Percentiles rank a stretch among this genome's conserved stretches.
phyloP scores from a whole-genome alignment of 2,113 vertebrate species.

The Rissa tridactyla region DNA sequence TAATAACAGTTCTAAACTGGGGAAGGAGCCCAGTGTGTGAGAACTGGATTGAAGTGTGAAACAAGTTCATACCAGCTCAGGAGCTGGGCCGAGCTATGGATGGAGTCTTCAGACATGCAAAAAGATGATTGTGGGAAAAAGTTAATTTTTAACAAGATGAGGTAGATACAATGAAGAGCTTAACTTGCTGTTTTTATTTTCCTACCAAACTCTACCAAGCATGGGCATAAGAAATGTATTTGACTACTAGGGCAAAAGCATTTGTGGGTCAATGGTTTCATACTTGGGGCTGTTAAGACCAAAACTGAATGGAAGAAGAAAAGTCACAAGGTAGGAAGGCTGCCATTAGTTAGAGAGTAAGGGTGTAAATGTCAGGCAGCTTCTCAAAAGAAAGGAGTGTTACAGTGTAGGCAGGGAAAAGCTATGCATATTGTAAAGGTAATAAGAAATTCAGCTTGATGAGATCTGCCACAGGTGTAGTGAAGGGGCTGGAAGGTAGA shows the following conservation, averaged over 20 bases:
- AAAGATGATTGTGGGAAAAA: background rate
- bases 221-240: background rate
- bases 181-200: background rate
- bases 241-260: background rate
- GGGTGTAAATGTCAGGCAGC: background rate
- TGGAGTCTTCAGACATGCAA: background rate
- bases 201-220: background rate
- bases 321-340: background rate
- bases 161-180: background rate
- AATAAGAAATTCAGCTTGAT: background rate
- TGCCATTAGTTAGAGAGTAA: background rate
- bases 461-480: background rate
- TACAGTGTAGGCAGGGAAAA: background rate
- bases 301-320: background rate
- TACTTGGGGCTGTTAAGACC: background rate
- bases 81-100: background rate
- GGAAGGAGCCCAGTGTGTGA: background rate
- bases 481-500: background rate
- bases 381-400: background rate
- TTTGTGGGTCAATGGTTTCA: background rate
- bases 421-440: background rate
- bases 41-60: background rate
- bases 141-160: background rate
- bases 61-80: background rate
- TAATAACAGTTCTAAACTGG: background rate